These are phyloP conservation scores for Selenia dentaria DNA, from an alignment of 2,888 invertebrate genomes.

Conservation along the genomic window DNA sequence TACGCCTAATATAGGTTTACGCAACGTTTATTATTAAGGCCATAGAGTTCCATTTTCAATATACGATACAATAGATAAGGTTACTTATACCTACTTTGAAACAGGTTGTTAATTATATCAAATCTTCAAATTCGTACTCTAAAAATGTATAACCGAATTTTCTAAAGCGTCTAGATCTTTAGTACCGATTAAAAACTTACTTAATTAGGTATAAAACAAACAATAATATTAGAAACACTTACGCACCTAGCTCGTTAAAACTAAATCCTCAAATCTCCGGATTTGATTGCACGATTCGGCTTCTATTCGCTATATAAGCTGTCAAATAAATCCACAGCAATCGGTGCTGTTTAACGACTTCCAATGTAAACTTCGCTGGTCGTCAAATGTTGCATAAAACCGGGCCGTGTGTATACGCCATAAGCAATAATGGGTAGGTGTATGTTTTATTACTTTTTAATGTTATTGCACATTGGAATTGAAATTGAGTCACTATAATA, in stretches of 20 bases:
- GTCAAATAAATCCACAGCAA: slow-evolving; percentile 62
- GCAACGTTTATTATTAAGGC: no score
- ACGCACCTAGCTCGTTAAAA: slow-evolving; percentile 30
- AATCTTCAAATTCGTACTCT: no score
- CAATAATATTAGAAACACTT: slow-evolving; percentile 26
- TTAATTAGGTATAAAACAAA: slow-evolving; percentile 20
- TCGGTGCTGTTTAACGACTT: slow-evolving; percentile 50
- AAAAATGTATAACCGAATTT: no score
- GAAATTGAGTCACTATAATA: neutral
- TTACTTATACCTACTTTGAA: no score
- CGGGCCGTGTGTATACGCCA: slow-evolving; percentile 35
- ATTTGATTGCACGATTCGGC: slow-evolving; percentile 54
- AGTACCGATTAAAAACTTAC: neutral
- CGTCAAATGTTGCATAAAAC: slow-evolving; percentile 42
- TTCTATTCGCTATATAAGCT: slow-evolving; percentile 46
- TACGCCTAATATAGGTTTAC: no score
- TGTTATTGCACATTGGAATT: slow-evolving; percentile 15
- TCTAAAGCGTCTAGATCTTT: no score
- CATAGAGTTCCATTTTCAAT: no score
- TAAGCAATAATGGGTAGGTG: slow-evolving; percentile 40
- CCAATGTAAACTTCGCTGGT: slow-evolving; percentile 37
- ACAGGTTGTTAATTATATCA: no score
- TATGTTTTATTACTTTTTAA: slow-evolving; percentile 37
- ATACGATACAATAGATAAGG: no score
- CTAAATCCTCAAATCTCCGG: slow-evolving; percentile 42